Base-by-base conservation (phyloP, 2,113 vertebrate species). In the Halcyon malimbica region DNA sequence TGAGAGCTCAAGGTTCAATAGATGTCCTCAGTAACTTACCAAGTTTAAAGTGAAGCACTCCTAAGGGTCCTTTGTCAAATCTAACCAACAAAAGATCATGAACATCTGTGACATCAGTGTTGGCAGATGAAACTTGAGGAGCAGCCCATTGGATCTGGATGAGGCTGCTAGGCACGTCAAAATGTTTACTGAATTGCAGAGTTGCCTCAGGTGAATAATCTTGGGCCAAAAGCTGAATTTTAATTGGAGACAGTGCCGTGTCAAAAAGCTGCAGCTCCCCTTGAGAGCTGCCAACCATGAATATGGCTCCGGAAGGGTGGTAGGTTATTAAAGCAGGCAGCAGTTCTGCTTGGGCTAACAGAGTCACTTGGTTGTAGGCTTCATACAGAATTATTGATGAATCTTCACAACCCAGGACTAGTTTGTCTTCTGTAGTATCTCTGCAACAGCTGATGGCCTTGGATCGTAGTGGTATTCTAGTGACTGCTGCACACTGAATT, bases 231-330 rank as follows among this genome's bases (percentile, higher is more conserved):
- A 99, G 97, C 23, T 98, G 98, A 91, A 99, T 86, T 82, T 97
- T 98, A 77, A 99, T 3, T 28, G 99, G 98, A 12, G 98, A 98
- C 69, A 99, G 96, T 6, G 99, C 99, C 2, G 98, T 98, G 97
- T 99, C 99, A 94, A 99, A 99, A 94, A 99, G 97, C 92, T 99
- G 98, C 90, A 99, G 95, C 91, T 99, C 99, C 26, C 98, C 99
- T 94, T 99, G 99, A 53, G 97, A 98, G 81, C 98, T 98, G n/a
- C 98, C 99, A 31, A 97, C 98, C 90, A 99, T 15, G 37, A 99
- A 96, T 93, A 99, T 14, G 17, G 98, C 98, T 41, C 98, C 99
- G 2, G 97, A 97, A 25, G 99, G 99, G 96, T 99, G 99, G 98
- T 98, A 99, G 87, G 98, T 97, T 16, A 99, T 90, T 25, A 98